Base-by-base conservation (phyloP, 2,888 invertebrate genomes). In the Entomobrya multifasciata region DNA sequence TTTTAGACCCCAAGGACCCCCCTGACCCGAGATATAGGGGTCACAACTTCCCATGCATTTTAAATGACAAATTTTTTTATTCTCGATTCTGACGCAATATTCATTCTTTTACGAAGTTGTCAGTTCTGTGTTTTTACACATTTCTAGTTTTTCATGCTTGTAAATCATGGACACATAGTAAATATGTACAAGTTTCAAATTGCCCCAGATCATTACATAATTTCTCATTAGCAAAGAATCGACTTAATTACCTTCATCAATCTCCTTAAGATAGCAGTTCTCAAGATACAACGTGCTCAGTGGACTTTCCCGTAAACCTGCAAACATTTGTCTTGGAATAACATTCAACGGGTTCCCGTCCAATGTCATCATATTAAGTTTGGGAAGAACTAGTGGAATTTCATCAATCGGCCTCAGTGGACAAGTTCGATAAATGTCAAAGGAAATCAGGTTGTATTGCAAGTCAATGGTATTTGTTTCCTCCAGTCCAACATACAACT, bases 271-370 rank as follows among this genome's bases (percentile, higher is more conserved):
- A 22, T 84, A 67, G 15, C 79, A 89, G 25, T 86, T 78, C 2
- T 70, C 57, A n/a, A 90, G 65, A 20, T 44, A 85, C 1, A 91
- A 55, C 10, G 49, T 0, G 1, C 8, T 76, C 10, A 90, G 0
- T 11, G 83, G 86, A 77, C 89, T 89, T 0, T 85, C 10, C 27
- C 89, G 62, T 13, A 91, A 20, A 5, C 88, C 88, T 11, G 87
- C 88, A 77, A 90, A 91, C 85, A 89, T 90, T 80, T 85, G 87
- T 13, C 41, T 25, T 8, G 90, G 91, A 57, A 91, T 88, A 0
- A 81, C 67, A n/a, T 49, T 78, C 13, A 91, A 22, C 13, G 91
- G 91, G 80, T 91, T 91, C 20, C 88, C 79, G 6, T 65, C 52
- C 20, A 91, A 47, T 10, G 27, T 47, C 44, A 90, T 65, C 5